Evolutionary conservation across 2,888 invertebrate genomes (phyloP), one percentile per base, ranked within the genome.

Genomic region (Dasypogon diadema): DNA sequence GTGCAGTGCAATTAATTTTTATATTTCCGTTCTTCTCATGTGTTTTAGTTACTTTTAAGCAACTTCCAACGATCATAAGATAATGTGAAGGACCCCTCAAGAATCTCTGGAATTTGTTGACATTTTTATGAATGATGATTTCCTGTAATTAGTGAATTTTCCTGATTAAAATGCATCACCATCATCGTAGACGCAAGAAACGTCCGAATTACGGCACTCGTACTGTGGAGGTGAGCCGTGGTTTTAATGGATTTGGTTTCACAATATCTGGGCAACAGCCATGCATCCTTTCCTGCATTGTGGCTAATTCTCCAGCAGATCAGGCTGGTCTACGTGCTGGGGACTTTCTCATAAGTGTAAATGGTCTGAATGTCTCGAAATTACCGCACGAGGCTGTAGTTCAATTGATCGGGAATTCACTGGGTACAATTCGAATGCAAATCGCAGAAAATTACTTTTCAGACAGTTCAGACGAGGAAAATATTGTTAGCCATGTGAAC

Each of bases 231-330:
- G 92, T 98, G 51, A 89, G 91, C 6, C 89, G 97, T 78, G 96
- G 97, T 2, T 89, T 91, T 77, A 94, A 93, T 81, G 98, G 98
- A 6, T 98, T 96, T 84, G 98, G 98, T n/a, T 98, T 98, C 84
- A 98, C 98, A 21, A 97, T 98, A 83, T 97, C 97, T 1, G 98
- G 98, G 2, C 97, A 98, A 85, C 93, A 96, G 83, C 98, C 98
- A 0, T 98, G 98, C 84, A 94, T 97, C 78, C 89, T 98, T 76
- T 96, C 97, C 70, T 97, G 96, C 81, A 97, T 98, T 81, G 97
- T 97, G 0, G 88, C 91, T 58, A 93, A 93, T 80, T 95, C 94
- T 77, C 97, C 97, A 2, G 98, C 98, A 0, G 97, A 97, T 82
- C 89, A 91, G 77, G 96, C 96, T 26, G 97, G 97, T 0, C 87